Evolutionary conservation across 2,113 vertebrate genomes (phyloP).

Genomic region (Notarius quadriscutis): DNA sequence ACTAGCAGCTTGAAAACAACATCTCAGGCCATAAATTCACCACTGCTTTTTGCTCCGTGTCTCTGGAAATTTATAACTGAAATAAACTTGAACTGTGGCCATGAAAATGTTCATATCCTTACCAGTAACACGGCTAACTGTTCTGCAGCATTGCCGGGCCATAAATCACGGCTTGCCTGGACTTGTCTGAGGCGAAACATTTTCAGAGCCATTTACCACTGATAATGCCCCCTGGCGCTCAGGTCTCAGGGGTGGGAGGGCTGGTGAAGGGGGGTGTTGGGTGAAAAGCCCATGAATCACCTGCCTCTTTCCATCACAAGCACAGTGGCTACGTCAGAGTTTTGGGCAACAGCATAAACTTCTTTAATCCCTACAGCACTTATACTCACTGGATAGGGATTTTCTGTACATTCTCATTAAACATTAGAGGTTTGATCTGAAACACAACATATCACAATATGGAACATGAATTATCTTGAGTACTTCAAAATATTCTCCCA

Average conservation of each 20-base stretch:
- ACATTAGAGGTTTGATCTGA: not conserved
- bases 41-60: conserved; percentile 57
- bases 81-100: conserved; percentile 70
- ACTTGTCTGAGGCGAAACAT: conserved; percentile 53
- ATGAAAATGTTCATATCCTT: conserved; percentile 67
- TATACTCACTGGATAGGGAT: not conserved
- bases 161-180: conserved; percentile 61
- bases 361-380: not conserved
- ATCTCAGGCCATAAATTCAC: conserved; percentile 58
- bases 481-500: not conserved
- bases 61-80: conserved; percentile 64
- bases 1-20: conserved; percentile 60
- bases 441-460: not conserved
- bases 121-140: conserved; percentile 60
- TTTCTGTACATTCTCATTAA: not conserved
- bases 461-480: not conserved
- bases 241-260: conserved; percentile 43
- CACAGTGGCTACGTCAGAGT: not conserved
- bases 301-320: conserved; percentile 49
- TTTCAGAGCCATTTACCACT: conserved; percentile 67
- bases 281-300: conserved; percentile 62
- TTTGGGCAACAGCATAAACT: not conserved
- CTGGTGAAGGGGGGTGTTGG: conserved; percentile 5
- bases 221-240: conserved; percentile 62
- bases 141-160: conserved; percentile 52